Base-by-base conservation (phyloP, 2,888 invertebrate species). In the Malthinus flaveolus region DNA sequence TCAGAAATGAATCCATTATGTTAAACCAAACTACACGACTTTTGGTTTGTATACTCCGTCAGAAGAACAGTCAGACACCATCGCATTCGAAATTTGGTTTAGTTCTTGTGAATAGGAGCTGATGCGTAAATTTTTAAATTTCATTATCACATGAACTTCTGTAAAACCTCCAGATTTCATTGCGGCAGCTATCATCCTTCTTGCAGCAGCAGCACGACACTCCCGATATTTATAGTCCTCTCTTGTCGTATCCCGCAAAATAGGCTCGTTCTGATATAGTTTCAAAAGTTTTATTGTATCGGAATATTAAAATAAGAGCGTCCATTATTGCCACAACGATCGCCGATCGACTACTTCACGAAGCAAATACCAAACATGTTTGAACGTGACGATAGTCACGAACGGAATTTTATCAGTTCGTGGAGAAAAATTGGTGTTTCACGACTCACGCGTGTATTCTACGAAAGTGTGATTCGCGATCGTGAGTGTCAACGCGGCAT, bases 191-290 rank as follows among this genome's bases (percentile, higher is more conserved):
- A 59, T n/a, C n/a, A n/a, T 56, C 11, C 59, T 39, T 23, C 31
- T 49, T 23, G 50, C 42, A 15, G 58, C 58, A 33, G 33, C 55
- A 15, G 50, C 48, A 42, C 61, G 54, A 2, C 42, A 12, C 7
- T 48, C 59, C 12, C 68, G 68, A 55, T 71, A 69, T 9, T 70
- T 74, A 59, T 77, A 79, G 9, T 71, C 68, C 0, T 66, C 55
- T 0, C 68, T 31, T 0, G 48, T 37, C 0, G 74, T 71, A 61
- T 79, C 74, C 78, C 78, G 78, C 2, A 79, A 66, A 6, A 74
- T 75, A 3, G 71, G 64, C 10, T 77, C 73, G 1, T 68, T 66
- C 8, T 69, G 62, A 62, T 75, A 78, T 6, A 76, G 62, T 3
- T 72, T 69, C 13, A 79, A 63, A 6, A 79, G 69, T 37, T 72